Conservation (phyloP, 2,888 invertebrate species). For the Agrochola macilenta region DNA sequence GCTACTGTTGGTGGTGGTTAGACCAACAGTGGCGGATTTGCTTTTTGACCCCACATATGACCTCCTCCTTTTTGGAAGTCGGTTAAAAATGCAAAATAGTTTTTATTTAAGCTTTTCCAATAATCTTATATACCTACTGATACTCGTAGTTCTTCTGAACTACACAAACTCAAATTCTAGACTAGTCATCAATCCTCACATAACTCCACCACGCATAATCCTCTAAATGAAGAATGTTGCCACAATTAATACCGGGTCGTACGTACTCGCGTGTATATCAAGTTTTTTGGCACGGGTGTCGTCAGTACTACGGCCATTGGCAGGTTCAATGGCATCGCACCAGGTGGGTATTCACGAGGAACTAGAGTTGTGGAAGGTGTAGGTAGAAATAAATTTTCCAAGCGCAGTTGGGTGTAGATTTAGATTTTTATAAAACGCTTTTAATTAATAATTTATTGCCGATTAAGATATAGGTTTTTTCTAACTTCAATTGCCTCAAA, state of each 20-base stretch:
- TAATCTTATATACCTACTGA: no score
- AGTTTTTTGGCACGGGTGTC: slow-evolving; percentile 79
- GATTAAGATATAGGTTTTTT: no score
- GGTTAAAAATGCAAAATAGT: no score
- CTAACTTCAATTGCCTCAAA: no score
- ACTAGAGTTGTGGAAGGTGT: slow-evolving; percentile 72
- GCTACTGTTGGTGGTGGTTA: no score
- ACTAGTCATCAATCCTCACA: slow-evolving; percentile 26
- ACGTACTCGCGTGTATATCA: slow-evolving; percentile 64
- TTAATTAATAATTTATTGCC: no score
- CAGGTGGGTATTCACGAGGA: slow-evolving; percentile 78
- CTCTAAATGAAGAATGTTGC: slow-evolving; percentile 54
- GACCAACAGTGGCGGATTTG: no score
- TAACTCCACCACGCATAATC: slow-evolving; percentile 39
- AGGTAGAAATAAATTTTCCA: background rate
- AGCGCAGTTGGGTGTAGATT: background rate
- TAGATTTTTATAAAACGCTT: background rate
- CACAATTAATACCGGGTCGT: slow-evolving; percentile 58
- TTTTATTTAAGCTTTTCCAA: no score
- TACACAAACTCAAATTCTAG: background rate
- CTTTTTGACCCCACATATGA: no score
- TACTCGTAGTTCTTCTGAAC: background rate
- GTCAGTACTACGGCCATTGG: slow-evolving; percentile 55
- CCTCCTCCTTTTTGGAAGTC: no score
- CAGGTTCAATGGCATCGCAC: slow-evolving; percentile 82